A percentile compares a stretch with the other conserved stretches of the same genome.
Conservation (phyloP, 2,888 invertebrate species). For the Cerceris ruficornis region DNA sequence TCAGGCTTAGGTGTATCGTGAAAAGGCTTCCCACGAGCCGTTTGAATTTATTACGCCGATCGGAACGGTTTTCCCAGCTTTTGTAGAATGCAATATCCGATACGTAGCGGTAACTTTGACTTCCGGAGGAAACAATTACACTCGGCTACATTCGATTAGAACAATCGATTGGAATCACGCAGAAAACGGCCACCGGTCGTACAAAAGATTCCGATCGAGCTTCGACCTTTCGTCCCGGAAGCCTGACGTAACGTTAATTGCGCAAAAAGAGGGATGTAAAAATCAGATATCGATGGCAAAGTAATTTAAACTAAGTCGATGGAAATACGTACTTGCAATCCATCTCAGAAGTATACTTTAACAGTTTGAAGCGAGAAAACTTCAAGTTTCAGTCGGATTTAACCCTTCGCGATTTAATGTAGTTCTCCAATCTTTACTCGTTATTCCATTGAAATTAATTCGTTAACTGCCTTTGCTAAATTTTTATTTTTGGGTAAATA, state of each 20-base stretch:
- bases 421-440: no score
- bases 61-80: constrained; percentile 49
- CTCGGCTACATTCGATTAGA: constrained; percentile 42
- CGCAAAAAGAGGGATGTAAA: constrained; percentile 1
- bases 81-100: constrained; percentile 40
- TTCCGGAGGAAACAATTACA: constrained; percentile 58
- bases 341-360: no score
- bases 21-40: constrained; percentile 45
- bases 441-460: no score
- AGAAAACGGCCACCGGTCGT: constrained; percentile 10
- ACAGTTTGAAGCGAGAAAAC: no score
- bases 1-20: constrained; percentile 18
- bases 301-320: not conserved
- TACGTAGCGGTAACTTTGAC: constrained; percentile 49
- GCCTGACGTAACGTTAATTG: constrained; percentile 34
- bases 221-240: constrained; percentile 7
- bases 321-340: not conserved
- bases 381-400: no score
- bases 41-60: constrained; percentile 50
- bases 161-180: constrained; percentile 44
- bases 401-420: no score
- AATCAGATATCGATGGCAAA: not conserved
- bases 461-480: no score
- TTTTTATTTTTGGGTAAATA: no score
- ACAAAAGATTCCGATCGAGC: constrained; percentile 5